Conservation (phyloP, 2,888 invertebrate genomes). For the Neuroscelio doddi region DNA sequence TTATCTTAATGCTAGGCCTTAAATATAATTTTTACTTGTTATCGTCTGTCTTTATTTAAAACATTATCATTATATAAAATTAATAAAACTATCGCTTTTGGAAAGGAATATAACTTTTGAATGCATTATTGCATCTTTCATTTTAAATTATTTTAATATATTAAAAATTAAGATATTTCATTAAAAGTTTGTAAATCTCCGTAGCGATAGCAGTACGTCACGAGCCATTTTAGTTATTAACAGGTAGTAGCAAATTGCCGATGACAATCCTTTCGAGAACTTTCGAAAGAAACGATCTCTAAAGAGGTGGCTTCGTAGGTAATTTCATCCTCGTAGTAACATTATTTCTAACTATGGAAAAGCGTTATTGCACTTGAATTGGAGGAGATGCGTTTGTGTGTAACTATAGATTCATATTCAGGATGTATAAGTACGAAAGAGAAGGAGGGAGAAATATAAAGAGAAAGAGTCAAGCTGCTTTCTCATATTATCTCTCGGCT, state of each 20-base stretch:
- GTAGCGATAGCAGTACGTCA: too few species aligned
- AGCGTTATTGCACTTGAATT: slow-evolving; percentile 45
- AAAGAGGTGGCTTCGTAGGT: slow-evolving; percentile 27
- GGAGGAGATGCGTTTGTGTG: slow-evolving; percentile 13
- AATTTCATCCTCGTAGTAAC: slow-evolving; percentile 41
- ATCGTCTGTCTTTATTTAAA: too few species aligned
- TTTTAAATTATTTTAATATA: too few species aligned
- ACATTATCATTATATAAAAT: too few species aligned
- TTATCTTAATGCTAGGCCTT: too few species aligned
- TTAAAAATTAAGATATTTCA: too few species aligned
- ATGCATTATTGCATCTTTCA: too few species aligned
- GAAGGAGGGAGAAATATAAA: slow-evolving; percentile 28
- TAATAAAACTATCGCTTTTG: too few species aligned
- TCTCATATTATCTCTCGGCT: slow-evolving; percentile 29
- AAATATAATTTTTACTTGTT: too few species aligned
- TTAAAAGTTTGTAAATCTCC: too few species aligned
- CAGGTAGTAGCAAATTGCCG: slow-evolving; percentile 22
- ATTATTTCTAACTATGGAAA: slow-evolving; percentile 42
- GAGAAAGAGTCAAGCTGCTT: slow-evolving; percentile 38
- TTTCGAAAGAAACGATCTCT: slow-evolving; percentile 20
- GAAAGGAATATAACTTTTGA: too few species aligned
- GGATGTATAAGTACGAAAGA: slow-evolving; percentile 35
- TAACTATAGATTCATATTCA: slow-evolving; percentile 56
- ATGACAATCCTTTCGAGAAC: slow-evolving; percentile 15
- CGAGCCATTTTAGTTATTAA: neutral